A percentile compares a stretch with the other conserved stretches of the same genome.
Evolutionary conservation across 2,113 vertebrate genomes (phyloP).

Genomic region (Amia ocellicauda): DNA sequence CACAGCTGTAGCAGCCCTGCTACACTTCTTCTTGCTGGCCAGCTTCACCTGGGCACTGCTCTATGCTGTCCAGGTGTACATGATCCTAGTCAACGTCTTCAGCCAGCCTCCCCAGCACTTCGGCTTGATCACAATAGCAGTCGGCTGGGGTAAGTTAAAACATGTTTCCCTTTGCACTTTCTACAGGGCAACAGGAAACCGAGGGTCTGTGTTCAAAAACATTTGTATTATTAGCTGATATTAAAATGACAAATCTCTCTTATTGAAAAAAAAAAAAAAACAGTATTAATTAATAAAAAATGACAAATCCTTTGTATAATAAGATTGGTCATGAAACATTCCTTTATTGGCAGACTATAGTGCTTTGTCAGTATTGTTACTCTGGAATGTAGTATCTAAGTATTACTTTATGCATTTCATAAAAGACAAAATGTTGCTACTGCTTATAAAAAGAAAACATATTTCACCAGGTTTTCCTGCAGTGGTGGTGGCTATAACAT

Average conservation of each 20-base stretch:
- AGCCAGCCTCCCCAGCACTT: slow-evolving; percentile 44
- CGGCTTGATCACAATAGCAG: slow-evolving; percentile 15
- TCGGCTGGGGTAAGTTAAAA: slow-evolving; percentile 52
- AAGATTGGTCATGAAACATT: no score
- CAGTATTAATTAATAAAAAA: no score
- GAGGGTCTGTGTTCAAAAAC: background rate
- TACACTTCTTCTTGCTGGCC: slow-evolving; percentile 64
- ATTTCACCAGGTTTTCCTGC: slow-evolving; percentile 52
- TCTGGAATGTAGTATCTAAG: no score
- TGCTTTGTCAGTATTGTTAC: no score
- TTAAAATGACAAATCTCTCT: background rate
- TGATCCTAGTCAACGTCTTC: slow-evolving; percentile 44
- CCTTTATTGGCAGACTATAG: no score
- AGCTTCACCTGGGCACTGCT: slow-evolving; percentile 60
- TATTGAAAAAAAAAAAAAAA: no score
- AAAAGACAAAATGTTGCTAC: no score
- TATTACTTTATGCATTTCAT: no score
- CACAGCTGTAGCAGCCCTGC: slow-evolving; percentile 35
- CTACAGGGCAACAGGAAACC: background rate
- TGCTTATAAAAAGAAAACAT: no score
- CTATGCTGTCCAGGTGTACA: slow-evolving; percentile 48
- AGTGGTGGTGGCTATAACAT: slow-evolving; percentile 39
- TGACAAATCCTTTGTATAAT: no score
- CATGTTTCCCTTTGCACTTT: background rate
- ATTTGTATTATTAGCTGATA: background rate